Evolutionary conservation across 1,140 invertebrate species (phyloP), one percentile per base, ranked within the genome.

Genomic region (Thalassaphorura encarpata): DNA sequence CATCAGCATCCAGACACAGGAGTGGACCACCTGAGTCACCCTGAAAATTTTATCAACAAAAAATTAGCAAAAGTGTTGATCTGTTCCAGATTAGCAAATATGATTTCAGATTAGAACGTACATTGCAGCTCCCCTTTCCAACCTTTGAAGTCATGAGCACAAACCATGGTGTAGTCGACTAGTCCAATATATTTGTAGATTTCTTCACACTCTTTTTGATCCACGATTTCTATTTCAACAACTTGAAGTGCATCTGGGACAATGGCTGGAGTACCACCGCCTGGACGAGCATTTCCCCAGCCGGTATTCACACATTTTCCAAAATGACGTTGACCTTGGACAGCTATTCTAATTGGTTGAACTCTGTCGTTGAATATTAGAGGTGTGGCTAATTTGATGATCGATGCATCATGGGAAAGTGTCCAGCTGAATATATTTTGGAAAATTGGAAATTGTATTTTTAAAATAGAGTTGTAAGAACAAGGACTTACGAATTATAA

Each of bases 281-380:
- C 52, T 3, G 24, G n/a, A 5, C 23, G 23, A 21, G 23, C 29
- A 23, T 54, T 47, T 8, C 52, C 52, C 52, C 52, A 54, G 8
- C 52, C 52, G 3, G 21, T 24, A 8, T 52, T 41, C 2, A 47
- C 29, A 21, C 52, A 54, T 6, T 16, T 3, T 23, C 52, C 52
- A 36, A 19, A 8, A 2, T 42, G 53, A 8, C 28, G 11, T 6
- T 41, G 41, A 16, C 18, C 52, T 11, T 36, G 33, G 2, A 41
- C 19, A 40, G 26, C 18, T 8, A 16, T 41, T 6, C 4, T 43
- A 8, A 53, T 28, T 11, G 39, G 15, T 16, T 11, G 15, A 39
- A 43, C 40, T 13, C 24, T 15, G 4, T 8, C n/a, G n/a, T 15
- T 43, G 36, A 23, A 53, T 3, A 13, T 41, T 19, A 53, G 24